phyloP scores from a whole-genome alignment of 2,888 invertebrate species.

The Dicyrtoma fusca region DNA sequence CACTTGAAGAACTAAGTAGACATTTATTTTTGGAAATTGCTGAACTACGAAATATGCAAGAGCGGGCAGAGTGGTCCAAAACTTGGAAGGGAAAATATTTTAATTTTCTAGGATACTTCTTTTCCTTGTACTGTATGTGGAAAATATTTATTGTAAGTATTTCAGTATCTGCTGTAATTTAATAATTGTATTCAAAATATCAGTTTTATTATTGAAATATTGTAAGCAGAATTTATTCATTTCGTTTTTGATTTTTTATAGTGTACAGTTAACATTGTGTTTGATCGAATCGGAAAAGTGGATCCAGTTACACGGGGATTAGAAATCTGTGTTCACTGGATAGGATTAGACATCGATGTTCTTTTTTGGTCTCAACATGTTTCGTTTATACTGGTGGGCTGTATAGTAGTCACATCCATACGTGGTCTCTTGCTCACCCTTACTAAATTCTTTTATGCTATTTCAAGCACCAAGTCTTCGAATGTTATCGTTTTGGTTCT shows the following conservation, averaged over 20 bases:
- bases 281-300: constrained; percentile 97
- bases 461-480: constrained; percentile 97
- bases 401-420: constrained; percentile 97
- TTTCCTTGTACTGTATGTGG: constrained; percentile 97
- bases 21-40: constrained; percentile 96
- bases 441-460: constrained; percentile 99
- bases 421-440: constrained; percentile 92
- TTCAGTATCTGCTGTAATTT: too few species aligned
- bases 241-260: constrained; percentile 59
- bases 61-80: constrained; percentile 89
- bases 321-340: constrained; percentile 95
- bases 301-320: constrained; percentile 97
- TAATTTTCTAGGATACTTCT: constrained; percentile 97
- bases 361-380: constrained; percentile 99
- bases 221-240: constrained; percentile 12
- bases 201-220: neutral
- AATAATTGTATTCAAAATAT: neutral
- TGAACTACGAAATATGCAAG: constrained; percentile 87
- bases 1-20: constrained; percentile 86
- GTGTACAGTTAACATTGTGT: constrained; percentile 98
- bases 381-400: constrained; percentile 94
- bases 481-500: constrained; percentile 95
- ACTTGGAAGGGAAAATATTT: constrained; percentile 98
- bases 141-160: constrained; percentile 95
- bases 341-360: constrained; percentile 95